Conservation (phyloP, 2,797 vertebrate species). For the Gobio occitaniae region DNA sequence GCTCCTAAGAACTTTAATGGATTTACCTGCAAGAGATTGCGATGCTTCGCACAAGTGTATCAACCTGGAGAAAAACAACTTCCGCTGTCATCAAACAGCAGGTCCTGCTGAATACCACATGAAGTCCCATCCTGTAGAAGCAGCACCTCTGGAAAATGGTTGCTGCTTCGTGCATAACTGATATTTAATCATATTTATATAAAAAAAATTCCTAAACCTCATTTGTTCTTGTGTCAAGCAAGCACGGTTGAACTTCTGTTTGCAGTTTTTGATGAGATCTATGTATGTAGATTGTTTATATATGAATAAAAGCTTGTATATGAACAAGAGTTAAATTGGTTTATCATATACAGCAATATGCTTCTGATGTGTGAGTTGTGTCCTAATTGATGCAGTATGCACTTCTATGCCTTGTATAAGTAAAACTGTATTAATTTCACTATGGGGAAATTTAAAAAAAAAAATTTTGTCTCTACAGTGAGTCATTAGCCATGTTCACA, state of each 20-base stretch:
- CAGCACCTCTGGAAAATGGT: not conserved
- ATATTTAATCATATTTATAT: constrained; percentile 1
- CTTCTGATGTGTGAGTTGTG: not conserved
- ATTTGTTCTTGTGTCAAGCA: not conserved
- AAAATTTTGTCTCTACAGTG: too few relatives aligned
- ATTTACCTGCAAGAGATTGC: constrained; percentile 36
- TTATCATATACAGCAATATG: not conserved
- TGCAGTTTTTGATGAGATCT: not conserved
- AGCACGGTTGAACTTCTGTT: not conserved
- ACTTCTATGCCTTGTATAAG: not conserved
- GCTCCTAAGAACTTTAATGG: constrained; percentile 45
- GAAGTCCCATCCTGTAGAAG: not conserved
- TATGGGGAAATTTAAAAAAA: too few relatives aligned
- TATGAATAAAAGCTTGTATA: not conserved
- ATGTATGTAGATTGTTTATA: not conserved
- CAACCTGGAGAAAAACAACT: constrained; percentile 37
- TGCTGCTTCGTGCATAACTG: not conserved
- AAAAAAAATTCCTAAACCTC: not conserved
- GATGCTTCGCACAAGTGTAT: constrained; percentile 7
- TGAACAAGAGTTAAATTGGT: too few relatives aligned
- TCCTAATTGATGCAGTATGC: too few relatives aligned
- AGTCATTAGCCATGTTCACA: not conserved
- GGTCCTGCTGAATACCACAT: not conserved
- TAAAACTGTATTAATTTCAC: not conserved
- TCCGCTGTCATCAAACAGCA: constrained; percentile 27